Evolutionary conservation across 1,140 invertebrate species (phyloP), one percentile per base, ranked within the genome.

Genomic region (Chionoecetes opilio): DNA sequence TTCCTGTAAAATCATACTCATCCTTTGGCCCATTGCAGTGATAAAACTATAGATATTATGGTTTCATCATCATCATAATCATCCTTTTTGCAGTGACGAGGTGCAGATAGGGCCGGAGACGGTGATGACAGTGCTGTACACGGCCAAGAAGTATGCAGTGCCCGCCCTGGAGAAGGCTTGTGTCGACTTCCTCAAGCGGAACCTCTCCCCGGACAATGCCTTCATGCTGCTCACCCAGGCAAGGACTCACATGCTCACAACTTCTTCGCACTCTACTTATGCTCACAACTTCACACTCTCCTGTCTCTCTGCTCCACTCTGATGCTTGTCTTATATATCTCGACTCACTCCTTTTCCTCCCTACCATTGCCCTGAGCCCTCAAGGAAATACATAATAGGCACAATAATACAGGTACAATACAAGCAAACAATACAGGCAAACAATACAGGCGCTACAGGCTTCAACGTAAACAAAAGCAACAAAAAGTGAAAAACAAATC

Each of bases 61-160:
- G n/a, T n/a, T n/a, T n/a, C n/a, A n/a, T n/a, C n/a, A n/a, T n/a
- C n/a, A n/a, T n/a, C n/a, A n/a, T n/a, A n/a, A n/a, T n/a, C 63
- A 8, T 26, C 38, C 26, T 29, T 84, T 84, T 37, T 38, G 32
- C 75, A 98, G 98, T 0, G 98, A 99, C 97, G 98, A 99, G 97
- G 98, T 99, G n/a, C 97, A 98, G 96, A 98, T 99, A 96, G 98
- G 98, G 53, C 98, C 98, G 3, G 98, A 99, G 96, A 98, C 98
- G 96, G 98, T 99, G 1, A 99, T 99, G 98, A 98, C 98, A 0
- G 98, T 98, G 8, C 97, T 99, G 86, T 99, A 99, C 96, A 98
- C 98, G 9, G 98, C 98, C 8, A 99, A 99, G 96, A 99, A 99
- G 96, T 99, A 99, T 97, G 98, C 98, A 8, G 98, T 99, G 0